These are phyloP conservation scores for Paramormyrops hopkinsi DNA, from an alignment of 2,797 vertebrate species.

Conservation along the genomic window DNA sequence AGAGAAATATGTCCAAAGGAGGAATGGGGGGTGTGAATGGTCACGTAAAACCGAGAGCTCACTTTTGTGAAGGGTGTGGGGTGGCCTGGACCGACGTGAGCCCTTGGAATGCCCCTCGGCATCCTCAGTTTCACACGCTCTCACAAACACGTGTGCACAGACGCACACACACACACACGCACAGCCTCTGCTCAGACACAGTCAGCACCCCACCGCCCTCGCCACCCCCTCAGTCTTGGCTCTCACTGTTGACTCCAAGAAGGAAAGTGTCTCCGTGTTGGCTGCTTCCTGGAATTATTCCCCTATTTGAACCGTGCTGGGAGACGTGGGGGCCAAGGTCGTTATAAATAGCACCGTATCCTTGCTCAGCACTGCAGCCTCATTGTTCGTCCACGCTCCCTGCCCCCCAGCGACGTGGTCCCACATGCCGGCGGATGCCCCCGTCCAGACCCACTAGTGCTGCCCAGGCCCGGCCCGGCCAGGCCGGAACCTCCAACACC, in stretches of 20 bases:
- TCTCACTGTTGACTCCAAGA: slow-evolving; percentile 20
- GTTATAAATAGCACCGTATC: slow-evolving; percentile 36
- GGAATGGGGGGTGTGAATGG: background rate
- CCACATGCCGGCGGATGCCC: slow-evolving; percentile 7
- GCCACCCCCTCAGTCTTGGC: slow-evolving; percentile 17
- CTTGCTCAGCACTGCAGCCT: slow-evolving; percentile 18
- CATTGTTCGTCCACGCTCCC: slow-evolving; percentile 23
- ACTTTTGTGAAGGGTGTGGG: background rate
- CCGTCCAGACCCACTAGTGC: background rate
- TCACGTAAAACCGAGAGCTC: background rate
- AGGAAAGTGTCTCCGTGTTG: slow-evolving; percentile 33
- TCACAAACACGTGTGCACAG: slow-evolving; percentile 6
- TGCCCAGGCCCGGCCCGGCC: slow-evolving; percentile 36
- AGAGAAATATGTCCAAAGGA: background rate
- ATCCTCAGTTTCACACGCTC: slow-evolving; percentile 12
- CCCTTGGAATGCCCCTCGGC: background rate
- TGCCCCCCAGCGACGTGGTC: background rate
- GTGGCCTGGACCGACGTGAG: background rate
- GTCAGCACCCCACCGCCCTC: background rate
- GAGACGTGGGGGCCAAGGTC: slow-evolving; percentile 26
- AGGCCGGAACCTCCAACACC: slow-evolving; percentile 1
- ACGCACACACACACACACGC: background rate
- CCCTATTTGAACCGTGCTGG: slow-evolving; percentile 25
- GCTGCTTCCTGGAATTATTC: slow-evolving; percentile 42
- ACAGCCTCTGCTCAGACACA: background rate